phyloP scores from a whole-genome alignment of 2,888 invertebrate genomes.

The Adela reaumurella region DNA sequence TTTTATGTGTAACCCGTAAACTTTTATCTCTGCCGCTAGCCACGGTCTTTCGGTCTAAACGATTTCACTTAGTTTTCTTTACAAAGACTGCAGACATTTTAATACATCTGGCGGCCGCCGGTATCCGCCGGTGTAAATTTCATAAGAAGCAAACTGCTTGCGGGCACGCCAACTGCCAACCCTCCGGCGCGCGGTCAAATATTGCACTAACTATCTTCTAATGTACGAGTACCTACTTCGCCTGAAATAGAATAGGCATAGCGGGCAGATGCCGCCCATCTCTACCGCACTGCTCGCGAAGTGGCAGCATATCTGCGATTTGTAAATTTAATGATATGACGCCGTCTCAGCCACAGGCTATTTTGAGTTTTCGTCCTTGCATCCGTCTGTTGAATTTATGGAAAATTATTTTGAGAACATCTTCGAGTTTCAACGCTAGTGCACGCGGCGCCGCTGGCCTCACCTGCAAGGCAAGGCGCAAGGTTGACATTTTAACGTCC shows the following conservation, averaged over 20 bases:
- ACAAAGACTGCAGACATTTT: constrained; percentile 51
- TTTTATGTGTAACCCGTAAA: constrained; percentile 55
- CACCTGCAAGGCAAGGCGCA: neutral
- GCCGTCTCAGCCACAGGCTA: no score
- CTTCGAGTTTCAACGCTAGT: no score
- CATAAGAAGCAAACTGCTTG: constrained; percentile 32
- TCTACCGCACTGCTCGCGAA: no score
- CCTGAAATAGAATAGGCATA: constrained; percentile 25
- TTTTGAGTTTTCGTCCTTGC: no score
- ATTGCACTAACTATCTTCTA: constrained; percentile 50
- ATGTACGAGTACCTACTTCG: constrained; percentile 52
- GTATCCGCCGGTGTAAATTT: constrained; percentile 46
- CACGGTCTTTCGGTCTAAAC: constrained; percentile 31
- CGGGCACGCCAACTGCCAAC: constrained; percentile 41
- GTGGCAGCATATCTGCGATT: no score
- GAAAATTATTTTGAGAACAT: no score
- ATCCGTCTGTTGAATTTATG: no score
- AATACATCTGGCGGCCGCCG: constrained; percentile 37
- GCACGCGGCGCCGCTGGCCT: no score
- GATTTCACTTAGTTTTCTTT: constrained; percentile 40
- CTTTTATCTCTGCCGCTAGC: constrained; percentile 43
- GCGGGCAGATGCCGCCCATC: no score
- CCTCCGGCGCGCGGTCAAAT: constrained; percentile 38
- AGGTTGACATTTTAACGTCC: neutral
- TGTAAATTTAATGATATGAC: no score